A percentile compares a stretch with the other conserved stretches of the same genome.
These are phyloP conservation scores for Cepaea nemoralis DNA, from an alignment of 1,140 invertebrate species.

Conservation along the genomic window DNA sequence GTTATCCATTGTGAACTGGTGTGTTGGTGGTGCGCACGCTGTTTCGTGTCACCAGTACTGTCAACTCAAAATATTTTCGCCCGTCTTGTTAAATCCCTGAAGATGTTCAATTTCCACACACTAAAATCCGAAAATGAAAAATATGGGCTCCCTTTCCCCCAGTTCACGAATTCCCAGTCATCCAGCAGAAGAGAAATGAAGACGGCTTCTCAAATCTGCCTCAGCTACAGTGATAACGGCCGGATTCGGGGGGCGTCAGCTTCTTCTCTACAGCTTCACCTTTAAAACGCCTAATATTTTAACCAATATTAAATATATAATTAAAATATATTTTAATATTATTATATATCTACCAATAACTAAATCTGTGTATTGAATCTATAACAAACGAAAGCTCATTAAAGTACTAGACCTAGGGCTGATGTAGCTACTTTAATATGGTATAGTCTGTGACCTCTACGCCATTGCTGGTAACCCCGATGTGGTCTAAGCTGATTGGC, in stretches of 20 bases:
- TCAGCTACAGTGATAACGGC: slow-evolving; percentile 33
- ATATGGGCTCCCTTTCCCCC: slow-evolving; percentile 41
- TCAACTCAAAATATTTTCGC: slow-evolving; percentile 20
- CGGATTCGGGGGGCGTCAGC: slow-evolving; percentile 17
- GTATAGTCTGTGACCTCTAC: slow-evolving; percentile 50
- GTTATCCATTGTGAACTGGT: slow-evolving; percentile 86
- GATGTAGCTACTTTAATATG: slow-evolving; percentile 28
- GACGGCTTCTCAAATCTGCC: slow-evolving; percentile 15
- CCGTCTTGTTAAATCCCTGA: slow-evolving; percentile 5
- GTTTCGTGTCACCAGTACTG: slow-evolving; percentile 42
- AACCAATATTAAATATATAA: background rate
- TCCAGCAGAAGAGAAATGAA: slow-evolving; percentile 21
- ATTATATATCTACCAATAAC: background rate
- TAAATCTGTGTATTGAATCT: background rate
- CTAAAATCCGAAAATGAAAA: slow-evolving; percentile 49
- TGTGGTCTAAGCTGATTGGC: slow-evolving; percentile 60
- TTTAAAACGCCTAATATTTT: background rate
- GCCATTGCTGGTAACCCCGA: slow-evolving; percentile 50
- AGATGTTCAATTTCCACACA: background rate
- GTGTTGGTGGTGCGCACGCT: slow-evolving; percentile 42
- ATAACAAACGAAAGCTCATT: background rate
- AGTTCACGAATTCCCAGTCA: background rate
- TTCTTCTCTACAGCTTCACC: background rate
- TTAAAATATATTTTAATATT: background rate
- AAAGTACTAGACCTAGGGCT: background rate